Percentiles rank a stretch among this genome's conserved stretches.
Conservation (phyloP, 2,888 invertebrate species). For the Mythimna loreyi region DNA sequence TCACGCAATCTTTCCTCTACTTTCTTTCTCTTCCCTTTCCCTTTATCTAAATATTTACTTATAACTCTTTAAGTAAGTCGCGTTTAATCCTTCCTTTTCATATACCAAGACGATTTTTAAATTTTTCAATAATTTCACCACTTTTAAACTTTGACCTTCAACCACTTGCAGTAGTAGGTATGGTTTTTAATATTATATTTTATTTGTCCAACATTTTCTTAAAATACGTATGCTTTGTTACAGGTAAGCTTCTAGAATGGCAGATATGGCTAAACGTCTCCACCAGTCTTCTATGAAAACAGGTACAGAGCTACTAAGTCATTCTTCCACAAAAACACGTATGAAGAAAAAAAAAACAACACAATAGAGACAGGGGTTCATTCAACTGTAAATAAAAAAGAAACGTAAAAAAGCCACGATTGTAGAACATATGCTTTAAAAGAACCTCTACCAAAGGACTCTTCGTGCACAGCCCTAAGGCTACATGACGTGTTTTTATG, state of each 20-base stretch:
- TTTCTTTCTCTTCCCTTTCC: no score
- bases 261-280: not conserved
- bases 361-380: constrained; percentile 56
- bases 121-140: no score
- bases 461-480: constrained; percentile 65
- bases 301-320: not conserved
- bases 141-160: no score
- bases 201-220: not conserved
- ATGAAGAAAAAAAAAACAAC: constrained; percentile 8
- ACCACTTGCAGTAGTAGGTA: no score
- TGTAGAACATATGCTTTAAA: constrained; percentile 59
- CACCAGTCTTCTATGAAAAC: not conserved
- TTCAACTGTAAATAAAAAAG: constrained; percentile 64
- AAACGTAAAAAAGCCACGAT: constrained; percentile 56
- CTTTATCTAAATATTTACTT: no score
- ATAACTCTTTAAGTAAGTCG: no score
- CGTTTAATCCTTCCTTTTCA: no score
- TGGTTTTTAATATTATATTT: not conserved
- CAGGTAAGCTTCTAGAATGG: constrained; percentile 36
- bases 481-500: constrained; percentile 46
- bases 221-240: constrained; percentile 25
- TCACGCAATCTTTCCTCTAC: no score
- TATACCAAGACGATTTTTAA: no score
- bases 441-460: constrained; percentile 67
- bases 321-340: not conserved